Conservation (phyloP, 2,797 vertebrate genomes). For the Anisognathus igniventris region DNA sequence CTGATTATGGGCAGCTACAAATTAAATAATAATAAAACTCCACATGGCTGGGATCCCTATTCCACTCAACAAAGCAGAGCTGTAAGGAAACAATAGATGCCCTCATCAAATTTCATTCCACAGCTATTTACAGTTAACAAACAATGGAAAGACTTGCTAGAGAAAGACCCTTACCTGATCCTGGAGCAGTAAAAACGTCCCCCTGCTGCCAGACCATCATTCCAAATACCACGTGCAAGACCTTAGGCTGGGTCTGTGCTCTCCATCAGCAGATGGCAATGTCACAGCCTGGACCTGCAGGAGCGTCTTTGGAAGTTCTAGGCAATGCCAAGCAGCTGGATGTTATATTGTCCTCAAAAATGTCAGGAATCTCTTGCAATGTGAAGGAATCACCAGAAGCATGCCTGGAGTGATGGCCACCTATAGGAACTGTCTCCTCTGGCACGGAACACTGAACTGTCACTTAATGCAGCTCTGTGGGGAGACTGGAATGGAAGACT, state of each 20-base stretch:
- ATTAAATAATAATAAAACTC: conserved; percentile 27
- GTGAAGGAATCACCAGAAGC: neutral
- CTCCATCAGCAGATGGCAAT: neutral
- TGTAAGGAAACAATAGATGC: neutral
- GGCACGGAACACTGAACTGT: neutral
- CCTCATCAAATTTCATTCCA: neutral
- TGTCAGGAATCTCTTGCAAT: neutral
- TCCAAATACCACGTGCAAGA: neutral
- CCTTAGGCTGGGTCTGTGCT: neutral
- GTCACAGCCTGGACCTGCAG: neutral
- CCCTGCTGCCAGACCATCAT: neutral
- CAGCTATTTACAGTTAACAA: neutral
- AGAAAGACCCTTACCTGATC: neutral
- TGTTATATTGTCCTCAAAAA: neutral
- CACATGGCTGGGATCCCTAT: neutral
- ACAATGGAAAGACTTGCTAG: neutral
- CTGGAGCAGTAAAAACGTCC: neutral
- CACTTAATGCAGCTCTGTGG: neutral
- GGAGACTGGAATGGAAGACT: neutral
- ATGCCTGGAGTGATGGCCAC: neutral
- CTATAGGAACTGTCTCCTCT: neutral
- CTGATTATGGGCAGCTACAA: conserved; percentile 42
- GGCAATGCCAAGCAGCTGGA: neutral
- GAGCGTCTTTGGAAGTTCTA: neutral
- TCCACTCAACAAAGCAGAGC: neutral